Conservation (phyloP, 2,113 vertebrate species). For the Phylloscopus trochiloides region DNA sequence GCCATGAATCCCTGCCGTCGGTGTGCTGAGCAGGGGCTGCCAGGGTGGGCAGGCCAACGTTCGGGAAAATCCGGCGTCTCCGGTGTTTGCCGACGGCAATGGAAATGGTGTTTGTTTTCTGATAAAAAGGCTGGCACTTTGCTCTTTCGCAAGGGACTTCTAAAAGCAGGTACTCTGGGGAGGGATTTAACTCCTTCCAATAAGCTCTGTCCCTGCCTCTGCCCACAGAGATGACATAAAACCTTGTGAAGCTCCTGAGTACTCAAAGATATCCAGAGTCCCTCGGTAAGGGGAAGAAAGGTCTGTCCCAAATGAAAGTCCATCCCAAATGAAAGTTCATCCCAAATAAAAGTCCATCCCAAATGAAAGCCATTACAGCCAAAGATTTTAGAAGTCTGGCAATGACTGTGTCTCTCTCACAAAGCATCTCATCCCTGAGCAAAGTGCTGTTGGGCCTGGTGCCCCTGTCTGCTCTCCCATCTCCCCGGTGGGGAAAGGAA, state of each 20-base stretch:
- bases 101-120: constrained; percentile 27
- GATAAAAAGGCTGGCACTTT: constrained; percentile 48
- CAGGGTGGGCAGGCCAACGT: neutral
- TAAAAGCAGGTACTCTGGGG: neutral
- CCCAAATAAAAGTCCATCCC: neutral
- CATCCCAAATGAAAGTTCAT: neutral
- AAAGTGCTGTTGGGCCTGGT: neutral
- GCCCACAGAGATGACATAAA: neutral
- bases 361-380: neutral
- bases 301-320: neutral
- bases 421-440: neutral
- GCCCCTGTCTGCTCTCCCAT: neutral
- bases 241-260: neutral
- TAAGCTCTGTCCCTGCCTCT: neutral
- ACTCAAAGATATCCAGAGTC: neutral
- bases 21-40: neutral
- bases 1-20: fast-evolving
- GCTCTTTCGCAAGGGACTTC: constrained; percentile 1
- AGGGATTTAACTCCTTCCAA: constrained; percentile 28
- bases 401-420: neutral
- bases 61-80: neutral
- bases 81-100: neutral
- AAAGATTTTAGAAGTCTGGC: neutral
- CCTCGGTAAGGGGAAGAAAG: neutral
- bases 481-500: fast-evolving